Evolutionary conservation across 2,888 invertebrate species (phyloP), one percentile per base, ranked within the genome.

Genomic region (Drosophila flavopinicola): DNA sequence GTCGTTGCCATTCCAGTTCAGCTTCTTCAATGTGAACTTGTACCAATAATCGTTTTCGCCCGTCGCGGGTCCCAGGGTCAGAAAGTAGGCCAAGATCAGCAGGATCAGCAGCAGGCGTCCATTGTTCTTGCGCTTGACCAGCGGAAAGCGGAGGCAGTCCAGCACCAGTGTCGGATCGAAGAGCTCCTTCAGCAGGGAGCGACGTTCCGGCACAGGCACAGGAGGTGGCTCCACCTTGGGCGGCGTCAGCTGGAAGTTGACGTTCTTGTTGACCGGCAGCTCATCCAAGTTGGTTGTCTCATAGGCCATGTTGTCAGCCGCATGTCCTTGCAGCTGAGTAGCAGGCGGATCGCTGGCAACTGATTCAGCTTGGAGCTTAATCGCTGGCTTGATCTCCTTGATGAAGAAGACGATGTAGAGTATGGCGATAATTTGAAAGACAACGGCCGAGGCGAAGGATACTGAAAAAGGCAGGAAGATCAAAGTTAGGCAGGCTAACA

Each of bases 11-110:
- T 90, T 89, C 91, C 91, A 91, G 48, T 88, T 90, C 1, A 91
- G 66, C 39, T 89, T 87, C 33, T 88, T 87, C 6, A 91, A 60
- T 0, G 88, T 84, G 60, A 88, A 91, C 6, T 88, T 87, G 59
- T 90, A 91, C 82, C 88, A 88, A 48, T 90, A 91, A 47, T 91
- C 91, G 11, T 75, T 85, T 61, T 91, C 91, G 57, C 89, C 90
- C 5, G 86, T 52, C 0, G 66, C 73, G 2, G 91, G 91, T 1
- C 90, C 91, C n/a, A 89, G 25, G 0, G 90, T 89, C 15, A 91
- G 58, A 53, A 90, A 88, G 59, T 91, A 91, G 0, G 87, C 89
- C 27, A 84, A 38, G 9, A 91, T 78, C 10, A 90, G 51, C 1
- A 91, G 60, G 3, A 88, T 78, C 17, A 91, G 51, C 15, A 89